Conservation (phyloP, 1,140 invertebrate species). For the Pomacea maculata region DNA sequence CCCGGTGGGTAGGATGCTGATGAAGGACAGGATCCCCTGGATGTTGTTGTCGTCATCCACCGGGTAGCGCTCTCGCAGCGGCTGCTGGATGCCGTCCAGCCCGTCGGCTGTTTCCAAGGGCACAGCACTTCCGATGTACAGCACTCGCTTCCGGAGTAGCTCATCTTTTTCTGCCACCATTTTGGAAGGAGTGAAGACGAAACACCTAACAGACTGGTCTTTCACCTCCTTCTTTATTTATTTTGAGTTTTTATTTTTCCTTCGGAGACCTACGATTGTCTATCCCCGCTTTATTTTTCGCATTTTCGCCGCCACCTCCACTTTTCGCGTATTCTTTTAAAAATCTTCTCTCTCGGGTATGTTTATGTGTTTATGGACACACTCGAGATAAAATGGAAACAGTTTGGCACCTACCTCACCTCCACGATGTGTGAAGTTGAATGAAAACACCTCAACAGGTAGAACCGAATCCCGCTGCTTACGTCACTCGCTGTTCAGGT, state of each 20-base stretch:
- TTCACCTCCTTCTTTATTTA: not conserved
- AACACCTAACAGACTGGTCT: not conserved
- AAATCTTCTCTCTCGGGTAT: too few species aligned
- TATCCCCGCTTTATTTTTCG: slow-evolving; percentile 8
- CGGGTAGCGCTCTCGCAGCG: slow-evolving; percentile 89
- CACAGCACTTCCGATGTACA: slow-evolving; percentile 97
- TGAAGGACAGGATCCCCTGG: slow-evolving; percentile 66
- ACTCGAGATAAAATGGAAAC: not conserved
- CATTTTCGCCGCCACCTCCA: slow-evolving; percentile 1
- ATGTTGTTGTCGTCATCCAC: slow-evolving; percentile 45
- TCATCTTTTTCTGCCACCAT: slow-evolving; percentile 32
- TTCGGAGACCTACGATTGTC: not conserved
- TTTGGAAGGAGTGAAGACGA: not conserved
- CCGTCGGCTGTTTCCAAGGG: slow-evolving; percentile 98
- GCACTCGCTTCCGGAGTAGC: slow-evolving; percentile 80
- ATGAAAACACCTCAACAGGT: not conserved
- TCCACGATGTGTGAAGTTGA: too few species aligned
- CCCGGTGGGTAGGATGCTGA: slow-evolving; percentile 97
- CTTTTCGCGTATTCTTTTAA: too few species aligned
- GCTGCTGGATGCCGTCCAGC: slow-evolving; percentile 93
- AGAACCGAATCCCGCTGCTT: too few species aligned
- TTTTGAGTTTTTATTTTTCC: too few species aligned
- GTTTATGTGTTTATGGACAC: not conserved
- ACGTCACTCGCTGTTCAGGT: too few species aligned
- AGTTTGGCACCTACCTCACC: not conserved